Evolutionary conservation across 2,113 vertebrate genomes (phyloP), one percentile per base, ranked within the genome.

Genomic region (Aldabrachelys gigantea): DNA sequence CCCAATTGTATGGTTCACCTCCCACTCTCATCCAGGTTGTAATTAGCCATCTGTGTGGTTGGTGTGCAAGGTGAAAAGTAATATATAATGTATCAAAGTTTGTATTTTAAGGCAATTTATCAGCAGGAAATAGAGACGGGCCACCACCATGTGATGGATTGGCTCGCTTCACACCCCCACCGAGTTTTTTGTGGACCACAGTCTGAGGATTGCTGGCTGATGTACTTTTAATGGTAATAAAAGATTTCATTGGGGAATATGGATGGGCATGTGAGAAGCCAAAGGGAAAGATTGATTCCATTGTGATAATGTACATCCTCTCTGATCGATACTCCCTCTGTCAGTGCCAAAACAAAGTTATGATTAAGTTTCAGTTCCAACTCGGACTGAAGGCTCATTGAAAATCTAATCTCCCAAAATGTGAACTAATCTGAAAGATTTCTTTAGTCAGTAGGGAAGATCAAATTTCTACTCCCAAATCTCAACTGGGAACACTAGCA

Each of bases 281-380:
- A 69, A 82, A 69, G 76, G 80, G 57, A 80, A 87, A 35, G 75
- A 16, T 25, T 49, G 86, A 90, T 87, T 57, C 44, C 47, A 72
- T 80, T 56, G 35, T 72, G 54, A 56, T 80, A 78, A 93, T 83
- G 49, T 57, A 84, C 87, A 84, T 78, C 57, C 82, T 65, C 69
- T 83, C 78, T 94, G 81, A 49, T 89, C 88, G 89, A 89, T 94
- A 69, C 35, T 86, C 65, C 50, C 65, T 90, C 62, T 52, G 62
- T 31, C 12, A 35, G 78, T 62, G n/a, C 13, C 72, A 57, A 75
- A 82, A 82, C 76, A 75, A 82, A 90, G 52, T 86, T 90, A 79
- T 56, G 53, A 75, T 90, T 90, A 85, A 84, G 83, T 62, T 72
- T 69, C 54, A 72, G 79, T 79, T 57, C 47, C 72, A 79, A 21